Conservation (phyloP, 2,888 invertebrate species). For the Trissoscelio sp. region DNA sequence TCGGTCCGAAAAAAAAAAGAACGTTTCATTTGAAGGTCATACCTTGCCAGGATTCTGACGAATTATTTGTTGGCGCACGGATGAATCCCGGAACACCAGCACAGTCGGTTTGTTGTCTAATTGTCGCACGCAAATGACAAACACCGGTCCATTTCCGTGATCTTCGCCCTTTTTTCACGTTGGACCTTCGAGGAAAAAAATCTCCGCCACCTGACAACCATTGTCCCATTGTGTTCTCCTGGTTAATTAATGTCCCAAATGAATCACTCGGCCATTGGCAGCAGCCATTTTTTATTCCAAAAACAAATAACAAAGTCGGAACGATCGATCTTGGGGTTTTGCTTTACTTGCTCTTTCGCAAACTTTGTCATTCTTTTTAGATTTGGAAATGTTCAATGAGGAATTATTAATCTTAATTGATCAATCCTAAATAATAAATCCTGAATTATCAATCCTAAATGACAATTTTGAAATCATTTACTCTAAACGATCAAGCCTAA, state of each 20-base stretch:
- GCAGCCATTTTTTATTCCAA: conserved; percentile 32
- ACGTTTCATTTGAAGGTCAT: conserved; percentile 31
- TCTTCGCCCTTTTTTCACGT: conserved; percentile 17
- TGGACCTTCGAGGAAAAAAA: conserved; percentile 1
- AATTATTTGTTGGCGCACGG: conserved; percentile 52
- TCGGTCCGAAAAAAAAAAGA: too few relatives aligned
- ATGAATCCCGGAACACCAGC: conserved; percentile 55
- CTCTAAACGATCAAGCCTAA: too few relatives aligned
- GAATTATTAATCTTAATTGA: too few relatives aligned
- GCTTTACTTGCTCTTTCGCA: not conserved
- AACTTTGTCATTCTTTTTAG: not conserved
- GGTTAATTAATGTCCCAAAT: conserved; percentile 60
- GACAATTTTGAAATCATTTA: too few relatives aligned
- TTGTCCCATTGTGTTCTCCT: conserved; percentile 42
- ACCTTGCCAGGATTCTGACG: conserved; percentile 45
- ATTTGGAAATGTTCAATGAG: too few relatives aligned
- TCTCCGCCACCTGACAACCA: conserved; percentile 37
- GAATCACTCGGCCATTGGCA: conserved; percentile 47
- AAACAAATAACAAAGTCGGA: conserved; percentile 10
- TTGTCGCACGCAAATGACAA: conserved; percentile 59
- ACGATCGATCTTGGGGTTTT: not conserved
- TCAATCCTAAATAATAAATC: too few relatives aligned
- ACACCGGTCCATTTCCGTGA: conserved; percentile 56
- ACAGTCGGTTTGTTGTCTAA: conserved; percentile 51
- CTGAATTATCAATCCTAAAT: too few relatives aligned